Base-by-base conservation (phyloP, 2,113 vertebrate genomes). In the Forbesichthys papilliferus region DNA sequence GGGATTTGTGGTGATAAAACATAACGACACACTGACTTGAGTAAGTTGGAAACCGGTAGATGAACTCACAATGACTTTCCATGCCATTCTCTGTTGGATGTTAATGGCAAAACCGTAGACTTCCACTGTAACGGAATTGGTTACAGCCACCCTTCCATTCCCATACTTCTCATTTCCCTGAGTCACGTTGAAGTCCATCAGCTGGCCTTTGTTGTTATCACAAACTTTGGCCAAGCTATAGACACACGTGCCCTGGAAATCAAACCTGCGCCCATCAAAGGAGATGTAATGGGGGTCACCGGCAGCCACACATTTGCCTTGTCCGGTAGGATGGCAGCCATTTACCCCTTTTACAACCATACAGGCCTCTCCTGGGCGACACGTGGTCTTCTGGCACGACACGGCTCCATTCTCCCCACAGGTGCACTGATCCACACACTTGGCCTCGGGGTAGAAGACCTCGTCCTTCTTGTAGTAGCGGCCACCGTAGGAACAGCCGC, bases 401-500 rank as follows among this genome's bases (percentile, higher is more conserved):
- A 92, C 76, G 0, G 76, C 81, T 0, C 86, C 88, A 3, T 81
- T 88, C 48, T 82, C 82, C 6, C 81, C 87, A 69, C 92, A 93
- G 56, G 56, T n/a, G 18, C 92, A 93, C 34, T 77, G 33, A 61
- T 87, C 68, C 18, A 66, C 53, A 59, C 92, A 93, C 1, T 73
- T 48, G 0, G 47, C 55, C 14, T 75, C 76, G 33, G 66, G 73
- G 49, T 90, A 82, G 58, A 95, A 93, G 42, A 73, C 54, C 0
- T 90, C 75, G 9, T 91, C 92, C 0, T 73, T 85, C 0, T 49
- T 80, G 64, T 93, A 82, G 85, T 96, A 96, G 0, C 12, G 16
- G 0, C 92, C 94, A 0, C 75, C 18, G n/a, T 89, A 82, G 1
- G 61, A 11, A 56, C 95, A 96, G 67, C 95, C 95, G 0, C 95